Evolutionary conservation across 1,140 invertebrate species (phyloP).

Genomic region (Limonius californicus): DNA sequence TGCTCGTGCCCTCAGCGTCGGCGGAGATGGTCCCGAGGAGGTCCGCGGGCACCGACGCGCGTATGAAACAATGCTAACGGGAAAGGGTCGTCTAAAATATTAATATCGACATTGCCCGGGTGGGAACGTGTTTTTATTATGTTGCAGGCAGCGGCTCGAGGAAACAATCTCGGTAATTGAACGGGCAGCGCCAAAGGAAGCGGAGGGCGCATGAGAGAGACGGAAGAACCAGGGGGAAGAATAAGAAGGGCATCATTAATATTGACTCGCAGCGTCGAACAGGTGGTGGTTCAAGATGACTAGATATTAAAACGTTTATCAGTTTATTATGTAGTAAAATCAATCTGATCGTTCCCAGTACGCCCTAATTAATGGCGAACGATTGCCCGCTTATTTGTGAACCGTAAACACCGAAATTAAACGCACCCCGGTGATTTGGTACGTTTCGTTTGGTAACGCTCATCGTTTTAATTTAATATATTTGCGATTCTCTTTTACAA

Average conservation of each 20-base stretch:
- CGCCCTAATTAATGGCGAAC: no score
- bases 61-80: constrained; percentile 5
- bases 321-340: no score
- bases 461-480: no score
- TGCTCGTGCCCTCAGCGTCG: no score
- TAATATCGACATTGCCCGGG: constrained; percentile 8
- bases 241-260: constrained; percentile 4
- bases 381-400: no score
- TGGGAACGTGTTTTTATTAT: constrained; percentile 8
- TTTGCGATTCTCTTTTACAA: no score
- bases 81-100: constrained; percentile 4
- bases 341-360: no score
- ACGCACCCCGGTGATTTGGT: no score
- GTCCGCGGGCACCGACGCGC: neutral
- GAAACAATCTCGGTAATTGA: constrained; percentile 10
- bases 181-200: neutral
- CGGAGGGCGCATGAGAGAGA: neutral
- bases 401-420: no score
- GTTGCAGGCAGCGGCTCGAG: neutral
- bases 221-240: neutral
- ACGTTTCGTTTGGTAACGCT: no score
- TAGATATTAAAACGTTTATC: neutral
- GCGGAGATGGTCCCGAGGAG: neutral
- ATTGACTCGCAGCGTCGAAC: neutral
- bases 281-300: constrained; percentile 3